phyloP scores from a whole-genome alignment of 2,888 invertebrate species.

The Drosophila sordidapex region DNA sequence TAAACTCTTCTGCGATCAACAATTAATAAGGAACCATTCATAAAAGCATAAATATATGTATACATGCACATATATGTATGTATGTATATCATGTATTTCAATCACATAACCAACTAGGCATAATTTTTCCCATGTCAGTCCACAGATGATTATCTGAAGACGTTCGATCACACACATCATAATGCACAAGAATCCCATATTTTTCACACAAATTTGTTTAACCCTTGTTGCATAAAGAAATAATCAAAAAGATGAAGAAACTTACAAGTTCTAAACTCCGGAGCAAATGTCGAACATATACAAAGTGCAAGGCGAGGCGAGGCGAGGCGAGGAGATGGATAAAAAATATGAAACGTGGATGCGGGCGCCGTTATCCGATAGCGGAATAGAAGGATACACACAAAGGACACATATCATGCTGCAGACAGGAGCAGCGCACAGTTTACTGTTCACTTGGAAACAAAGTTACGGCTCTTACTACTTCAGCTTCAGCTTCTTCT shows the following conservation, averaged over 20 bases:
- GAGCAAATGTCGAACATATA: conserved; percentile 36
- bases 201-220: conserved; percentile 65
- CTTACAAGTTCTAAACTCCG: conserved; percentile 67
- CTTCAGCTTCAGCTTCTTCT: conserved; percentile 16
- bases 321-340: background rate
- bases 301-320: conserved; percentile 26
- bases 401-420: conserved; percentile 18
- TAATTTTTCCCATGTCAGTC: conserved; percentile 57
- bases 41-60: background rate
- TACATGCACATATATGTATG: background rate
- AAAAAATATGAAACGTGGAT: conserved; percentile 70
- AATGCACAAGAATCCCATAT: conserved; percentile 60
- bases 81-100: background rate
- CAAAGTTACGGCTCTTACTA: conserved; percentile 64
- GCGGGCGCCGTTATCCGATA: conserved; percentile 83
- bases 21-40: background rate
- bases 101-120: conserved; percentile 4
- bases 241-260: conserved; percentile 41
- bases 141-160: conserved; percentile 68
- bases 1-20: background rate
- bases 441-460: conserved; percentile 67
- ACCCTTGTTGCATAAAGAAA: conserved; percentile 55
- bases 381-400: conserved; percentile 63
- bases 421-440: conserved; percentile 32
- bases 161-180: conserved; percentile 64